A percentile compares a stretch with the other conserved stretches of the same genome.
These are phyloP conservation scores for Drosophila helvetica DNA, from an alignment of 2,888 invertebrate species.

Conservation along the genomic window DNA sequence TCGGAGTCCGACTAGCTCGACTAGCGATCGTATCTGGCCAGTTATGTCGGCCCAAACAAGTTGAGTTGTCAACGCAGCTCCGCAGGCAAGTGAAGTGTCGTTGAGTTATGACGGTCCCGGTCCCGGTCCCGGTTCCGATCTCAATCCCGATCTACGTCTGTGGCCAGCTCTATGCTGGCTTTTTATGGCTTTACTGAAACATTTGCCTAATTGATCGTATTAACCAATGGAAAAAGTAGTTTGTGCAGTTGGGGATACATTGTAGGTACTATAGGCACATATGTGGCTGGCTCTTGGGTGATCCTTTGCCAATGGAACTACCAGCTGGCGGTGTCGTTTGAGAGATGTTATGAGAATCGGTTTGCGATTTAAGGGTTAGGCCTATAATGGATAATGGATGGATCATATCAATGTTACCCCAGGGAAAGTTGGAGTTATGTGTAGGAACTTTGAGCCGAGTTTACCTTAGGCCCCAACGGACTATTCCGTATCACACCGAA, in stretches of 20 bases:
- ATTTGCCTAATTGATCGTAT: constrained; percentile 70
- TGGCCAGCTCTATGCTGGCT: constrained; percentile 6
- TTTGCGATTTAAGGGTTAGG: no score
- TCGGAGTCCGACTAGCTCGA: background rate
- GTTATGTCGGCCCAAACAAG: constrained; percentile 68
- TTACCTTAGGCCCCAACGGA: background rate
- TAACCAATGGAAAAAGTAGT: constrained; percentile 45
- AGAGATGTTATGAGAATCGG: no score
- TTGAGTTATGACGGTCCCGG: constrained; percentile 65
- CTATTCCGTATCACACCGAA: background rate
- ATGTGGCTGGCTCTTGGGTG: constrained; percentile 13
- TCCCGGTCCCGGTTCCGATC: background rate
- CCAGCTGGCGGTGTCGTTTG: no score
- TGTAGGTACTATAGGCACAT: background rate
- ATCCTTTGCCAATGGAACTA: constrained; percentile 10
- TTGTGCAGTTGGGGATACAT: constrained; percentile 14
- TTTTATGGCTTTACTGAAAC: constrained; percentile 44
- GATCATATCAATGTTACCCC: no score
- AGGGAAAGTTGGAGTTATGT: no score
- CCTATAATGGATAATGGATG: no score
- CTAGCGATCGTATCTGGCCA: constrained; percentile 61
- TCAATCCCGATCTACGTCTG: constrained; percentile 7
- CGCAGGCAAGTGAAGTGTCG: constrained; percentile 65
- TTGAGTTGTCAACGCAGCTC: constrained; percentile 76
- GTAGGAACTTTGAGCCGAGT: background rate